These are phyloP conservation scores for Volucella inflata DNA, from an alignment of 2,888 invertebrate genomes.

Conservation along the genomic window DNA sequence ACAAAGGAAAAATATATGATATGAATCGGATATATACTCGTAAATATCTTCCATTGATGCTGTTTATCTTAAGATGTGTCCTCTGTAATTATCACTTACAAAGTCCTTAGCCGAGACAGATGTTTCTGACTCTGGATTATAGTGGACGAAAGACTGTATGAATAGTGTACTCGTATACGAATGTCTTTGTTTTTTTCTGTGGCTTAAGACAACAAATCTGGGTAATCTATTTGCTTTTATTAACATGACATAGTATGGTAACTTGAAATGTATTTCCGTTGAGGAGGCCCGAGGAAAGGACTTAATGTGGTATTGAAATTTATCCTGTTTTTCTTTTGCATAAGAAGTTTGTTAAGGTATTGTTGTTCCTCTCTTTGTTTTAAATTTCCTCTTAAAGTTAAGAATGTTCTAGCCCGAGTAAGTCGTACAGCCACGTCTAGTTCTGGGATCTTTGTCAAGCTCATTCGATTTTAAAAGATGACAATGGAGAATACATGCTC, in stretches of 20 bases:
- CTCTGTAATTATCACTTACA: slow-evolving; percentile 52
- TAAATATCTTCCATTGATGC: not conserved
- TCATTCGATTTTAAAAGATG: no score
- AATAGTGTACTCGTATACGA: slow-evolving; percentile 21
- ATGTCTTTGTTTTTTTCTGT: slow-evolving; percentile 43
- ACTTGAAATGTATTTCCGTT: not conserved
- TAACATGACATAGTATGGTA: slow-evolving; percentile 1
- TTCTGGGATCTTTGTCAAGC: no score
- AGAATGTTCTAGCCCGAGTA: no score
- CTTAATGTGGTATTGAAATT: no score
- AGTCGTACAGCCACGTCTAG: no score
- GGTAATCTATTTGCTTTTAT: slow-evolving; percentile 35
- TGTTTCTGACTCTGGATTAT: slow-evolving; percentile 13
- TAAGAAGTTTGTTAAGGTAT: no score
- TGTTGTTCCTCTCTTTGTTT: no score
- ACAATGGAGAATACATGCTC: no score
- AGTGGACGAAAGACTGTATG: not conserved
- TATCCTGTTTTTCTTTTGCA: no score
- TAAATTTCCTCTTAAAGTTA: no score
- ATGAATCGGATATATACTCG: slow-evolving; percentile 33
- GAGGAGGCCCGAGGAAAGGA: no score
- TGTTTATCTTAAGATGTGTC: slow-evolving; percentile 41
- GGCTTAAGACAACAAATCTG: slow-evolving; percentile 13
- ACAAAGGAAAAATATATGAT: slow-evolving; percentile 1
- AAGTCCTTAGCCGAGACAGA: slow-evolving; percentile 49